Base-by-base conservation (phyloP, 1,140 invertebrate species). In the Macrotrachela quadricornifera region DNA sequence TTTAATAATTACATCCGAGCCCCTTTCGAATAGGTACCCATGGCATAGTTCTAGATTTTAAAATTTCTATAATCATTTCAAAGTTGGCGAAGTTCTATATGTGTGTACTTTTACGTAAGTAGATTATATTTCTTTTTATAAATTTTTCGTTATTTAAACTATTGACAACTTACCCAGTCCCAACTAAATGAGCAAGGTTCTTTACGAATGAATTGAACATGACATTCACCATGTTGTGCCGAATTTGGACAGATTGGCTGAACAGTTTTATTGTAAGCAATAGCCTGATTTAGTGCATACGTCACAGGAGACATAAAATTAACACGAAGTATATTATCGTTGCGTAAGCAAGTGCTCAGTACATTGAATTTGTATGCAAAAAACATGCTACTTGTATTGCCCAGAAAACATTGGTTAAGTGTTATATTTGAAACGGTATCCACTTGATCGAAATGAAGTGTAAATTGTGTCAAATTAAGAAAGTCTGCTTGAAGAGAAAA, bases 111-210 rank as follows among this genome's bases (percentile, higher is more conserved):
- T n/a, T n/a, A n/a, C n/a, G n/a, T n/a, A n/a, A n/a, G n/a, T n/a
- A n/a, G n/a, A n/a, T n/a, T n/a, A n/a, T n/a, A n/a, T n/a, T n/a
- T n/a, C n/a, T n/a, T n/a, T n/a, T n/a, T n/a, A n/a, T n/a, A n/a
- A n/a, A n/a, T n/a, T n/a, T n/a, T n/a, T n/a, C n/a, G n/a, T n/a
- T n/a, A n/a, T n/a, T n/a, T n/a, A n/a, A n/a, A n/a, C n/a, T n/a
- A n/a, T n/a, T n/a, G n/a, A n/a, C n/a, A n/a, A n/a, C n/a, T n/a
- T n/a, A n/a, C n/a, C 92, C 91, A 97, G 70, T 97, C 92, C 92
- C 92, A 97, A 36, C 80, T 76, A 58, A 91, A 97, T 12, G 85
- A 88, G 0, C 85, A 80, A 72, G 95, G 91, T 79, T 88, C 88
- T 72, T 96, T 97, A 50, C 90, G 75, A 49, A 97, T 77, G 67